Conservation (phyloP, 2,113 vertebrate genomes). For the Glaucidium brasilianum region DNA sequence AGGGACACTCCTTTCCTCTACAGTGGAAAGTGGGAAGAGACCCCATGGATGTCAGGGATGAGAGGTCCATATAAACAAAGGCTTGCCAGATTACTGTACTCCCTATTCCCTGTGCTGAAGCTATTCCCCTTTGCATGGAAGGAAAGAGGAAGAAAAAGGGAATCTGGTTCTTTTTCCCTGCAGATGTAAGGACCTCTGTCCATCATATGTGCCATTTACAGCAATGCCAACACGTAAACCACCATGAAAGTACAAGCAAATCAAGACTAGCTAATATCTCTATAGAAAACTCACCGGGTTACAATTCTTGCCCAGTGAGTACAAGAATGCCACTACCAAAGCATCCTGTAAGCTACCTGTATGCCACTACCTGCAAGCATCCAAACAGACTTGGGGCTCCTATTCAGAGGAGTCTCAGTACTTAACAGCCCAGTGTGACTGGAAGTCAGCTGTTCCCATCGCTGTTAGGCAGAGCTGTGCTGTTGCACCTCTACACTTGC, state of each 20-base stretch:
- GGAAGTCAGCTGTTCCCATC: not conserved
- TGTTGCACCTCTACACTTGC: not conserved
- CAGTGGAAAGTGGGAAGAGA: not conserved
- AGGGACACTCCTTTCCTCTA: not conserved
- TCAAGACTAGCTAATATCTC: not conserved
- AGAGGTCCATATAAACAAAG: not conserved
- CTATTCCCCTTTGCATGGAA: not conserved
- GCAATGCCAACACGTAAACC: not conserved
- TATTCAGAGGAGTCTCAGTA: not conserved
- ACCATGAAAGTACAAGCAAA: not conserved
- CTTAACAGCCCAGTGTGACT: not conserved
- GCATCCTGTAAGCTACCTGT: too few relatives aligned
- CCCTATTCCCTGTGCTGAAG: not conserved
- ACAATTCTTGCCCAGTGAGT: not conserved
- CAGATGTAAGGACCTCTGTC: not conserved
- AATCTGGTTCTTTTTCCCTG: not conserved
- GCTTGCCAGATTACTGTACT: not conserved
- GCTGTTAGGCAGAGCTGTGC: not conserved
- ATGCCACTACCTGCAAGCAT: not conserved
- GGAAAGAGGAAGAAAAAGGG: not conserved
- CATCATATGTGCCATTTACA: not conserved
- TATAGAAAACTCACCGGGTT: not conserved
- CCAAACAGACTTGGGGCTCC: not conserved
- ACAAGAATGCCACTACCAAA: not conserved
- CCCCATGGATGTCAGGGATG: rapidly evolving